Conservation (phyloP, 2,113 vertebrate genomes). For the Chunga burmeisteri region DNA sequence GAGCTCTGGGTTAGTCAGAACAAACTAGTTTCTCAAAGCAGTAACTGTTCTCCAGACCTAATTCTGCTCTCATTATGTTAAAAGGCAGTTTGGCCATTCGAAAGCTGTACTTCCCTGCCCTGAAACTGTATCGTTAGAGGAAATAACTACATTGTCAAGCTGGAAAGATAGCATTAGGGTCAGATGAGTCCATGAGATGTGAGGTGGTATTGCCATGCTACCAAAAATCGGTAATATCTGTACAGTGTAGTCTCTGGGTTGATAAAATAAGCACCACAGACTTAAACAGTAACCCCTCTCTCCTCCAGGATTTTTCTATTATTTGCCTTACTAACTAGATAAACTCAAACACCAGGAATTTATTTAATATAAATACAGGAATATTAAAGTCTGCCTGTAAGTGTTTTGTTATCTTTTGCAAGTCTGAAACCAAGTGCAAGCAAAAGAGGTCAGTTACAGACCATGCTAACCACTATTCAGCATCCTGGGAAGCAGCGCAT, state of each 20-base stretch:
- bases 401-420: background rate
- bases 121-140: too few species aligned
- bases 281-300: background rate
- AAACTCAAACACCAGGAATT: background rate
- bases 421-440: background rate
- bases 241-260: background rate
- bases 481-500: background rate
- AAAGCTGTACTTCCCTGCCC: background rate
- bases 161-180: background rate
- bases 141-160: too few species aligned
- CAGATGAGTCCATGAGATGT: rapidly evolving
- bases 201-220: background rate
- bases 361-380: background rate
- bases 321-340: background rate
- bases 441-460: rapidly evolving
- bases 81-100: rapidly evolving
- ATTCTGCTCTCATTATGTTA: background rate
- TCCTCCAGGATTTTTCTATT: background rate
- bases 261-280: background rate
- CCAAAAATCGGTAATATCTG: background rate
- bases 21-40: background rate
- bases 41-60: background rate
- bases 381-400: background rate
- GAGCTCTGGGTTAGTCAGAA: background rate
- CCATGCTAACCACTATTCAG: rapidly evolving